These are phyloP conservation scores for Patella depressa DNA, from an alignment of 2,888 invertebrate species.

Conservation along the genomic window DNA sequence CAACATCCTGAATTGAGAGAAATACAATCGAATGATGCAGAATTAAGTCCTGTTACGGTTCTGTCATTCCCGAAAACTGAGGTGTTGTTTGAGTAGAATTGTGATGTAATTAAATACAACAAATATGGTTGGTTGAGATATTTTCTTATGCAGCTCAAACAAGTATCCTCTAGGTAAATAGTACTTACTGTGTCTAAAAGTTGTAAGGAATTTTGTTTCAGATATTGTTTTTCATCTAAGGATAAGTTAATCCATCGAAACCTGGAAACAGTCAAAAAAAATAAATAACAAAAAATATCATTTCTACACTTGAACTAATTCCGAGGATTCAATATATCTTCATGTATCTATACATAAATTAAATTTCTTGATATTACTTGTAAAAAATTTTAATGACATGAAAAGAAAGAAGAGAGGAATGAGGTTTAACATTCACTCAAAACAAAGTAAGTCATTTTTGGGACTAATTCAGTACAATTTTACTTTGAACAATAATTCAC, in stretches of 20 bases:
- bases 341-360: not conserved
- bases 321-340: not conserved
- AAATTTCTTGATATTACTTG: not conserved
- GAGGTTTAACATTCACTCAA: too few species aligned
- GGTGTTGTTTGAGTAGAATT: too few species aligned
- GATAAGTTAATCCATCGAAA: slow-evolving; percentile 90
- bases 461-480: too few species aligned
- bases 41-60: too few species aligned
- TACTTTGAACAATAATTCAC: not conserved
- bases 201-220: slow-evolving; percentile 77
- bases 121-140: too few species aligned
- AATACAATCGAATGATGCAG: too few species aligned
- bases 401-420: not conserved
- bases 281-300: not conserved
- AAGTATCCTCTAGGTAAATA: too few species aligned
- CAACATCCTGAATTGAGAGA: too few species aligned
- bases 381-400: not conserved
- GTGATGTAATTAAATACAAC: too few species aligned
- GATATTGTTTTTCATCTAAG: slow-evolving; percentile 88
- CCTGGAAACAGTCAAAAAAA: slow-evolving; percentile 47
- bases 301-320: not conserved
- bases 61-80: too few species aligned
- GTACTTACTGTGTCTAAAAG: slow-evolving; percentile 59
- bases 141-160: too few species aligned
- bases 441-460: too few species aligned